phyloP scores from a whole-genome alignment of 2,113 vertebrate species.

The Antigone vipio region DNA sequence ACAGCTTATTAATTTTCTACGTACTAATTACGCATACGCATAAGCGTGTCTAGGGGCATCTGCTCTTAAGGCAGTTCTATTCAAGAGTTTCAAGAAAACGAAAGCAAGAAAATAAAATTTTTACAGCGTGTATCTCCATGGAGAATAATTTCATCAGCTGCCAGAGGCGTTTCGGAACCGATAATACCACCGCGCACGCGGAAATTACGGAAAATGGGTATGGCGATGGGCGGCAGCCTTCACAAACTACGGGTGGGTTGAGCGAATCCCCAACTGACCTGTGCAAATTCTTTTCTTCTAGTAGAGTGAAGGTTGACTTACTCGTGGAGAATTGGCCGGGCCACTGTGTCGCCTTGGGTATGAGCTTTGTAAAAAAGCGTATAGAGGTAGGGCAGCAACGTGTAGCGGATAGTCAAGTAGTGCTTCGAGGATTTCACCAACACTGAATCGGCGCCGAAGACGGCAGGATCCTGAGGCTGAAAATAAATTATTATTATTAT shows the following conservation, averaged over 20 bases:
- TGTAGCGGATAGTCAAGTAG: slow-evolving; percentile 89
- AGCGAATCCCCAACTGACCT: neutral
- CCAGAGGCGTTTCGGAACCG: neutral
- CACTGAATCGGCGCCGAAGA: slow-evolving; percentile 75
- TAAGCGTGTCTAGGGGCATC: too few relatives aligned
- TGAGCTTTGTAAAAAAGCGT: slow-evolving; percentile 91
- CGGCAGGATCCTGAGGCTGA: slow-evolving; percentile 88
- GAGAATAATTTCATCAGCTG: neutral
- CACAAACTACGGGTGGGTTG: too few relatives aligned
- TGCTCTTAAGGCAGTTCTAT: neutral
- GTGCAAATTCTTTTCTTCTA: neutral
- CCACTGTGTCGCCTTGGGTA: slow-evolving; percentile 82
- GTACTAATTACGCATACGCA: neutral
- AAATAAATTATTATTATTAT: neutral
- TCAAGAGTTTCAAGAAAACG: neutral
- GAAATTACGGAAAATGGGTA: neutral
- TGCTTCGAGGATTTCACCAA: slow-evolving; percentile 79
- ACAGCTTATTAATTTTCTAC: neutral
- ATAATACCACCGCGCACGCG: accelerated
- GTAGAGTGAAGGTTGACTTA: slow-evolving; percentile 66
- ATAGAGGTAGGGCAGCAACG: slow-evolving; percentile 90
- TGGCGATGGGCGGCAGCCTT: neutral
- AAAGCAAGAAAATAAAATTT: neutral
- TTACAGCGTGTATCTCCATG: accelerated
- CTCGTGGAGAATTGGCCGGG: slow-evolving; percentile 87